Conservation (phyloP, 2,797 vertebrate genomes). For the Myotis findleyi region DNA sequence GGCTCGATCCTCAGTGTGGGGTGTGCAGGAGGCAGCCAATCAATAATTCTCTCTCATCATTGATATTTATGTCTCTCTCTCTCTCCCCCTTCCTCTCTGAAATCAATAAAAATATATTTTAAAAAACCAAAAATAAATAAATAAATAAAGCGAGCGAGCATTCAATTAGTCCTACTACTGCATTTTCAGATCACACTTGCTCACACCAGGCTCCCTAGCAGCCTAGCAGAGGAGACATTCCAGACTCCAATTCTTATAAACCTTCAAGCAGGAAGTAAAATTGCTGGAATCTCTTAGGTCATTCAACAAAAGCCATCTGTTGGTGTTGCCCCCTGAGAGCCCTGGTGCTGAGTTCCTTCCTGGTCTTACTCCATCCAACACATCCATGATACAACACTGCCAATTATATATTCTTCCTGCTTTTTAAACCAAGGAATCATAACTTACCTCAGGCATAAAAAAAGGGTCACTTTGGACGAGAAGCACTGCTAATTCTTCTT, state of each 20-base stretch:
- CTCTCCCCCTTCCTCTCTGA: no score
- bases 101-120: no score
- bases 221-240: neutral
- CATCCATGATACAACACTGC: neutral
- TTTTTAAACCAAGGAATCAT: neutral
- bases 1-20: no score
- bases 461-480: constrained; percentile 94
- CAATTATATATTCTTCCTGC: neutral
- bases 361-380: neutral
- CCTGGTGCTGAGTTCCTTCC: neutral
- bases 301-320: neutral
- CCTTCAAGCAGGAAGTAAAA: neutral
- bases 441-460: constrained; percentile 93
- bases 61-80: no score
- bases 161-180: neutral
- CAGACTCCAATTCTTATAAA: constrained; percentile 19
- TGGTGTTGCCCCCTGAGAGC: neutral
- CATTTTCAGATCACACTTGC: neutral
- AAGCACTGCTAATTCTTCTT: constrained; percentile 91
- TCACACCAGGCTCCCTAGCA: neutral
- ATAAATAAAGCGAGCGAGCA: no score
- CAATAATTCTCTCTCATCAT: no score
- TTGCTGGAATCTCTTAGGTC: neutral
- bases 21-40: no score
- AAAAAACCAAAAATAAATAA: no score